phyloP scores from a whole-genome alignment of 2,113 vertebrate species.

The Sterna hirundo region DNA sequence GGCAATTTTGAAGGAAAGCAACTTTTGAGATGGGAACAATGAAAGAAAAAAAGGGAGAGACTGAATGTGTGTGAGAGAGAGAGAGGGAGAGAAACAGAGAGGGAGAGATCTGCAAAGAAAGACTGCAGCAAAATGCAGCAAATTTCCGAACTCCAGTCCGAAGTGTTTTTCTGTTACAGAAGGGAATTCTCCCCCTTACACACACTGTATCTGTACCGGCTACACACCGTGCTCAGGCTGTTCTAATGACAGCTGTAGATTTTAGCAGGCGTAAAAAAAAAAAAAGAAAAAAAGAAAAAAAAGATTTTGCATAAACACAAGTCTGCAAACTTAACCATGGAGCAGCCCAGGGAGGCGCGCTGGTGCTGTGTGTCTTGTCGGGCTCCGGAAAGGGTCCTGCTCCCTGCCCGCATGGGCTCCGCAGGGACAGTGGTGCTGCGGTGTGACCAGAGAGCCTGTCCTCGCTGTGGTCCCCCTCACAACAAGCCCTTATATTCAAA shows the following conservation, averaged over 20 bases:
- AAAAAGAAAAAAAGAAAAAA: not conserved
- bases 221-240: not conserved
- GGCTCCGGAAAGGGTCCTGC: not conserved
- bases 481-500: rapidly evolving
- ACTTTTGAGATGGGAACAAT: not conserved
- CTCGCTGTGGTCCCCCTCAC: not conserved
- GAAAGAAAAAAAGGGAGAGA: not conserved
- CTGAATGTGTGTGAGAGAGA: not conserved
- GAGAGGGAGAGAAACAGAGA: not conserved
- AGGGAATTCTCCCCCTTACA: not conserved
- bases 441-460: not conserved
- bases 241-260: not conserved
- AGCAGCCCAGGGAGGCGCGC: not conserved
- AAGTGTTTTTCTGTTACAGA: constrained; percentile 1
- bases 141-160: not conserved
- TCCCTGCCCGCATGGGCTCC: not conserved
- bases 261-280: not conserved
- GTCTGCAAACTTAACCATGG: not conserved
- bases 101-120: constrained; percentile 31
- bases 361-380: rapidly evolving
- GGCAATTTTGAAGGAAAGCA: not conserved
- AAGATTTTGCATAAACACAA: not conserved
- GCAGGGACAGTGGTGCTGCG: rapidly evolving
- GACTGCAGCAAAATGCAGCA: constrained; percentile 73
- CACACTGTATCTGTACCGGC: not conserved